Conservation (phyloP, 1,140 invertebrate genomes). For the Psix sp. region DNA sequence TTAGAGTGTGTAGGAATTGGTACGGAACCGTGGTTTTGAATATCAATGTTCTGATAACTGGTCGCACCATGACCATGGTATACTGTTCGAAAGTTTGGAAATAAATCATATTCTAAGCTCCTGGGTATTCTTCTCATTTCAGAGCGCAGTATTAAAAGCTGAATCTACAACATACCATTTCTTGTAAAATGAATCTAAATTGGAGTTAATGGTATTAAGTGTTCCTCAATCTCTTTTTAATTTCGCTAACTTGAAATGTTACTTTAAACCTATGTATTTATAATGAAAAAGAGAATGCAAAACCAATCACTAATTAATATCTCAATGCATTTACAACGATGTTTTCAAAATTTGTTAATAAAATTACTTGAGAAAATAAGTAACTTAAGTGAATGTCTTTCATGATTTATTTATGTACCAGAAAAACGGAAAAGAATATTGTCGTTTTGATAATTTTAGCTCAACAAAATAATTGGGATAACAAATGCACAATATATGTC, state of each 20-base stretch:
- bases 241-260: background rate
- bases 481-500: no score
- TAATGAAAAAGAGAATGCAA: no score
- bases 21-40: conserved; percentile 60
- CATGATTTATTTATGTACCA: no score
- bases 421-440: no score
- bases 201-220: background rate
- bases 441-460: no score
- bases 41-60: conserved; percentile 67
- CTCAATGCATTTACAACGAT: no score
- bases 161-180: conserved; percentile 61
- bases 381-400: no score
- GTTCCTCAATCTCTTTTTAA: background rate
- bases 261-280: no score
- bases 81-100: conserved; percentile 65
- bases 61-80: conserved; percentile 68
- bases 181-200: conserved; percentile 12
- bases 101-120: conserved; percentile 53
- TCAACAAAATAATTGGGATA: no score
- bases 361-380: no score
- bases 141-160: conserved; percentile 48
- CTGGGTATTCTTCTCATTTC: conserved; percentile 62
- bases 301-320: no score
- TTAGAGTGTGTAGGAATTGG: conserved; percentile 54
- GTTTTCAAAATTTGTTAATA: no score